Evolutionary conservation across 2,113 vertebrate species (phyloP), one percentile per base, ranked within the genome.

Genomic region (Engraulis encrasicolus): DNA sequence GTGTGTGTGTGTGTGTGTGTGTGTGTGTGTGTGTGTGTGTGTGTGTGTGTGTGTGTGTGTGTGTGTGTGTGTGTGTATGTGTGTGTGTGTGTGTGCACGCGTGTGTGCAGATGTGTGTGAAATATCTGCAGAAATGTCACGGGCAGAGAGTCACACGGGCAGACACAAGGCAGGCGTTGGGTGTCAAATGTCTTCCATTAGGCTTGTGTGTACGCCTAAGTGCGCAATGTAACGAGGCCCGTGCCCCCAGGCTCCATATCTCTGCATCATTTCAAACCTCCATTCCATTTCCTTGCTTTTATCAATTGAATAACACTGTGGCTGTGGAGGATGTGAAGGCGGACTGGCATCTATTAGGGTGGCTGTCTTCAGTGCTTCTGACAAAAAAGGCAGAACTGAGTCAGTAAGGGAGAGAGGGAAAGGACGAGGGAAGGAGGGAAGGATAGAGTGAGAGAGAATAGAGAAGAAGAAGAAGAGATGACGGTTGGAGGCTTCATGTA

Each of bases 151-250:
- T 19, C 31, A 14, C 23, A 79, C n/a, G n/a, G 81, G 37, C 71
- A 80, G 86, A 84, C 82, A 79, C 79, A 7, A n/a, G 31, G 85
- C 74, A n/a, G n/a, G n/a, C n/a, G n/a, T n/a, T n/a, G n/a, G 52
- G 27, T 85, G 85, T 84, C 80, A 84, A 77, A 84, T 82, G 85
- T n/a, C 52, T 78, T 54, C 84, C 85, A 81, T 87, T 83, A 88
- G 78, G 80, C 61, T 79, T 48, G 58, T 58, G 58, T 58, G 58
- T 36, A 82, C 84, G 58, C 78, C 77, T 50, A 84, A 71, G 61
- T 23, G 20, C 84, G 54, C 52, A 86, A 88, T 80, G 83, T 79
- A 78, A 74, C 85, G 85, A 81, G 52, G 52, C 82, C 85, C 81
- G 78, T 86, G 78, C 87, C 66, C n/a, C 50, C 6, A 80, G 81